Evolutionary conservation across 2,113 vertebrate genomes (phyloP).

Genomic region (Chaenocephalus aceratus): DNA sequence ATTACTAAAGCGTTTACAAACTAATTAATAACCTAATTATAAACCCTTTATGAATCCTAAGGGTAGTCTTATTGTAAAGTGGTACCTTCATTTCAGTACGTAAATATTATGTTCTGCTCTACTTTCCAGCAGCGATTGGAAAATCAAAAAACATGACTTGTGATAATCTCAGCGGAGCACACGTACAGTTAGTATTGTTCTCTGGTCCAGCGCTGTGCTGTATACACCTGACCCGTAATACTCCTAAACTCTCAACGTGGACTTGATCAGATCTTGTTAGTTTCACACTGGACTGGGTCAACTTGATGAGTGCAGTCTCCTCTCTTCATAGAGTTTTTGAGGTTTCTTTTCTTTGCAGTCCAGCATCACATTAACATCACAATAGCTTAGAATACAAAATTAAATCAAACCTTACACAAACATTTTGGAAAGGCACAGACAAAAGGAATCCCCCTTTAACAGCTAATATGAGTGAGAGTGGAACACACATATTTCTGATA

Average conservation of each 20-base stretch:
- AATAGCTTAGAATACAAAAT: no score
- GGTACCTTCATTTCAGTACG: slow-evolving; percentile 19
- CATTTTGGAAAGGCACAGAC: fast-evolving
- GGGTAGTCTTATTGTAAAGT: no score
- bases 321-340: slow-evolving; percentile 15
- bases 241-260: background rate
- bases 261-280: slow-evolving; percentile 28
- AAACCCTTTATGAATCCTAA: no score
- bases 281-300: slow-evolving; percentile 62
- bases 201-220: background rate
- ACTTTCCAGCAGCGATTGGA: slow-evolving; percentile 38
- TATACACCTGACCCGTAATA: background rate
- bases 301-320: slow-evolving; percentile 88
- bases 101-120: slow-evolving; percentile 56
- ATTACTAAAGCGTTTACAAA: no score
- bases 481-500: no score
- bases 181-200: slow-evolving; percentile 32
- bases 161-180: slow-evolving; percentile 36
- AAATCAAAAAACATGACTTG: slow-evolving; percentile 38
- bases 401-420: no score
- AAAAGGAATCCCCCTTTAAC: background rate
- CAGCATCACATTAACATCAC: slow-evolving; percentile 41
- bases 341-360: slow-evolving; percentile 74
- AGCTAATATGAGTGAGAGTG: background rate
- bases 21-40: no score